Percentiles rank a stretch among this genome's conserved stretches.
phyloP scores from a whole-genome alignment of 2,113 vertebrate genomes.

The Eudyptes chrysolophus region DNA sequence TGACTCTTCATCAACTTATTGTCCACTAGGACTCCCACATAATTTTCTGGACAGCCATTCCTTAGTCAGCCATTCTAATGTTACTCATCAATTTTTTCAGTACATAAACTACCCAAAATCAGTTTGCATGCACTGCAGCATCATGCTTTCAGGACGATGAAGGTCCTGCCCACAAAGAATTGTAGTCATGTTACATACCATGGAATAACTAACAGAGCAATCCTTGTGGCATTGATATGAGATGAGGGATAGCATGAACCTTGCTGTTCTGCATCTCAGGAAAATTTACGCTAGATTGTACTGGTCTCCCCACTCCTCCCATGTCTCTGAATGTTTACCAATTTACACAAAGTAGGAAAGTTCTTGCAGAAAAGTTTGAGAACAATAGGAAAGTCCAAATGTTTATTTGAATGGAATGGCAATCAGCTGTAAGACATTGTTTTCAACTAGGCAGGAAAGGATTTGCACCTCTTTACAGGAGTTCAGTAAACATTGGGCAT shows the following conservation, averaged over 20 bases:
- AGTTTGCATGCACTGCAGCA: not conserved
- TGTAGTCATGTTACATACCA: not conserved
- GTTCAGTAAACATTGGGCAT: not conserved
- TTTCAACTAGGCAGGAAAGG: not conserved
- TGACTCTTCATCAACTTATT: not conserved
- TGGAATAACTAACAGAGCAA: not conserved
- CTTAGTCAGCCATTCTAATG: not conserved
- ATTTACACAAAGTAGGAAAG: not conserved
- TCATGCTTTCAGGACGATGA: not conserved
- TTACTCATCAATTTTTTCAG: not conserved
- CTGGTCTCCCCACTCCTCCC: not conserved
- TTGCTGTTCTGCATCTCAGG: not conserved
- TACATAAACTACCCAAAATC: not conserved
- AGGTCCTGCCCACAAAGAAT: not conserved
- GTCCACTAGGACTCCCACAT: not conserved
- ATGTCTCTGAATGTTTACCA: not conserved
- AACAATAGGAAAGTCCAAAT: not conserved
- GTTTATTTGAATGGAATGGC: not conserved
- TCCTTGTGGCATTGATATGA: not conserved
- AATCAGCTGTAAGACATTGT: not conserved
- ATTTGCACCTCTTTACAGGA: not conserved
- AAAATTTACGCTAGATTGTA: not conserved
- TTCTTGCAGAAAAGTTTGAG: not conserved
- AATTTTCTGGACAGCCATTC: not conserved
- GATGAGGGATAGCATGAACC: not conserved